Percentiles rank a stretch among this genome's conserved stretches.
phyloP scores from a whole-genome alignment of 2,113 vertebrate genomes.

The Neogobius melanostomus region DNA sequence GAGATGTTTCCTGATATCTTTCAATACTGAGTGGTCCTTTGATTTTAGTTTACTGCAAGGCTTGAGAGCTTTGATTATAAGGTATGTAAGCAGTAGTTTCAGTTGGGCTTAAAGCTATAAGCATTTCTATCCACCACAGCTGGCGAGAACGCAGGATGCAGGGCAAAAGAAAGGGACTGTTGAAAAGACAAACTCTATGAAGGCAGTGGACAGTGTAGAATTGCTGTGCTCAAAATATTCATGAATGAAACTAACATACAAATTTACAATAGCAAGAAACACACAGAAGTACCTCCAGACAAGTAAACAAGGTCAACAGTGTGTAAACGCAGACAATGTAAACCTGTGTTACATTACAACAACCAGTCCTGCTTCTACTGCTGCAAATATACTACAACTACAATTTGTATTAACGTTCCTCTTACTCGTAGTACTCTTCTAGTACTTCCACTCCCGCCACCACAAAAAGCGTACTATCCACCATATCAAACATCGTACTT shows the following conservation, averaged over 20 bases:
- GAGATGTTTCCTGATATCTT: background rate
- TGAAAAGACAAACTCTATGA: constrained; percentile 8
- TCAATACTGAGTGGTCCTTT: background rate
- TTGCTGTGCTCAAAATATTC: no score
- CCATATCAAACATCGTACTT: background rate
- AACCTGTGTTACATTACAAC: no score
- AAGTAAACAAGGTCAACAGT: no score
- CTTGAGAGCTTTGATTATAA: background rate
- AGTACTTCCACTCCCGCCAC: no score
- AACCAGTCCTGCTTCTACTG: no score
- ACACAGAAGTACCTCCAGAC: no score
- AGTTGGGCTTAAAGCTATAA: background rate
- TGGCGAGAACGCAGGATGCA: constrained; percentile 1
- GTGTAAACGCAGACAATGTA: no score
- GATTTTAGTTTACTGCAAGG: background rate
- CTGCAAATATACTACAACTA: no score
- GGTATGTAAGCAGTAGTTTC: background rate
- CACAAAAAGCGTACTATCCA: background rate
- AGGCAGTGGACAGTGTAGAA: background rate
- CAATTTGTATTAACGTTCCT: no score
- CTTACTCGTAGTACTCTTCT: no score
- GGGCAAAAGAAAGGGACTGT: background rate
- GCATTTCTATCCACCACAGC: background rate
- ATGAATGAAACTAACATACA: no score
- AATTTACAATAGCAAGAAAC: no score